A percentile compares a stretch with the other conserved stretches of the same genome.
Conservation (phyloP, 2,113 vertebrate species). For the Tetrax tetrax region DNA sequence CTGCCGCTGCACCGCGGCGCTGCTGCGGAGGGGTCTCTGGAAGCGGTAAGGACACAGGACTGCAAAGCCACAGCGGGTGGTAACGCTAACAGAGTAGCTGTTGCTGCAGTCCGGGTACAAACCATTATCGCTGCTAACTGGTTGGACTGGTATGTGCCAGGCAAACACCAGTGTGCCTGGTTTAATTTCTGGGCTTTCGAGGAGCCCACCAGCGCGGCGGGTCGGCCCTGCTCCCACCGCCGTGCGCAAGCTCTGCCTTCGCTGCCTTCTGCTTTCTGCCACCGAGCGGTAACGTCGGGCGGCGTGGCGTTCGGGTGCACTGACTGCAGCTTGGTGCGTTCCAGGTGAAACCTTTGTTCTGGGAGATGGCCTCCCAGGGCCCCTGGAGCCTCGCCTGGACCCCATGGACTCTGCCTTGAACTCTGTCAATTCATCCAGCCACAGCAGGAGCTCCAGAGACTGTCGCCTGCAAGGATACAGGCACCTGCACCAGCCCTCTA, state of each 20-base stretch:
- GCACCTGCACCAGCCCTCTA: conserved; percentile 78
- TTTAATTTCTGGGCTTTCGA: neutral
- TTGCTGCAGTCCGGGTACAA: neutral
- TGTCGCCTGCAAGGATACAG: conserved; percentile 78
- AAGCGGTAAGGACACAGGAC: neutral
- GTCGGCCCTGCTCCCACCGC: too few relatives aligned
- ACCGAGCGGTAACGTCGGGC: neutral
- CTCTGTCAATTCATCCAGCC: conserved; percentile 76
- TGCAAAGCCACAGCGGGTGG: neutral
- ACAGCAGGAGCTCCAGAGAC: conserved; percentile 74
- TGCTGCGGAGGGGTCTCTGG: too few relatives aligned
- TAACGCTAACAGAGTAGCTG: neutral
- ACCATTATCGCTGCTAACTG: fast-evolving
- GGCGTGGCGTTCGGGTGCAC: neutral
- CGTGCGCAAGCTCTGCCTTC: fast-evolving
- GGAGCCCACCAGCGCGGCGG: fast-evolving
- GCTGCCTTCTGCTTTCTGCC: neutral
- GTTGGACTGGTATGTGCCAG: neutral
- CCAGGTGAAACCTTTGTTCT: conserved; percentile 85
- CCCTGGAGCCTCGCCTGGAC: conserved; percentile 80
- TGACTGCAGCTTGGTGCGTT: conserved; percentile 63
- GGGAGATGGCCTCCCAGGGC: conserved; percentile 77
- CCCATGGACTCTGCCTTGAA: conserved; percentile 85
- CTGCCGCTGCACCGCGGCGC: fast-evolving
- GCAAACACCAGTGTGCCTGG: neutral